Conservation (phyloP, 2,797 vertebrate species). For the Emys orbicularis region DNA sequence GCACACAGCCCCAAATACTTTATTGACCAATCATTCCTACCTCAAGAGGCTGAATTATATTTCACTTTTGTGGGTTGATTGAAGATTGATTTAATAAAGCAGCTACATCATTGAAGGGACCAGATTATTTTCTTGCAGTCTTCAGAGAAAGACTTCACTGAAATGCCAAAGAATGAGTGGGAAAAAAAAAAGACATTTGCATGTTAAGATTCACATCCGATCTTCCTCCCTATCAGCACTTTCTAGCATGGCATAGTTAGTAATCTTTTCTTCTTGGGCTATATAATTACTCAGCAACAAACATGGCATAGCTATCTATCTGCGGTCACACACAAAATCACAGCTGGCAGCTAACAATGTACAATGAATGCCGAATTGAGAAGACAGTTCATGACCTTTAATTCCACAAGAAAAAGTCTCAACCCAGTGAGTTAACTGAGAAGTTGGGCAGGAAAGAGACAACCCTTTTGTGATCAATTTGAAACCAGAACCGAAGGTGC, state of each 20-base stretch:
- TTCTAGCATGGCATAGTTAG: neutral
- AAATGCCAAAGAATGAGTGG: neutral
- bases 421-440: neutral
- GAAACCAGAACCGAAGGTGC: neutral
- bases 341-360: neutral
- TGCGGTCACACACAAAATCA: neutral
- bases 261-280: neutral
- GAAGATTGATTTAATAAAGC: neutral
- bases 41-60: neutral
- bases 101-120: neutral
- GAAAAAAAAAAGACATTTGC: rapidly evolving
- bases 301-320: neutral
- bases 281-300: neutral
- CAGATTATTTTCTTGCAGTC: neutral
- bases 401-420: rapidly evolving
- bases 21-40: neutral
- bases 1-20: rapidly evolving
- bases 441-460: neutral
- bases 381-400: neutral
- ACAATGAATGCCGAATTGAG: neutral
- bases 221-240: neutral
- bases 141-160: neutral
- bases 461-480: neutral
- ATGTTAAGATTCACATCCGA: neutral
- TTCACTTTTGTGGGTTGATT: neutral